Base-by-base conservation (phyloP, 1,140 invertebrate genomes). In the Holotrichia oblita region DNA sequence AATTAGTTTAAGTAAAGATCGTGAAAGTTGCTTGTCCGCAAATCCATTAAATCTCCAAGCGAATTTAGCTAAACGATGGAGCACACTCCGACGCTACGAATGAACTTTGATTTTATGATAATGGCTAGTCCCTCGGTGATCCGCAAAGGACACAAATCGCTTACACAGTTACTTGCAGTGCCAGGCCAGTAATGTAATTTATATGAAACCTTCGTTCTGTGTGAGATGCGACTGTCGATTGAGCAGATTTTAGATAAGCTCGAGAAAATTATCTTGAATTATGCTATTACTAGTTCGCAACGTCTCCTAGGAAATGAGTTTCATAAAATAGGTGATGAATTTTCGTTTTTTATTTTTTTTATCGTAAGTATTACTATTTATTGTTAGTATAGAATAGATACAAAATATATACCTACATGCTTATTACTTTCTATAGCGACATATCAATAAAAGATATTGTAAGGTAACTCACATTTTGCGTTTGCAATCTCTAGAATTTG, bases 31-130 rank as follows among this genome's bases (percentile, higher is more conserved):
- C 20, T 64, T 64, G 61, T 27, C 61, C 61, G 72, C 72, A 73
- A 73, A 40, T 17, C 72, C 72, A 73, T 73, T 73, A 40, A 73
- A 42, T 73, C 72, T 40, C 34, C 72, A 14, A 64, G 61, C 64
- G 42, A 78, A 73, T 73, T 78, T 78, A 24, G 64, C 22, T 78
- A 78, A 78, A 78, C 69, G 69, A 44, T 73, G 40, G 22, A 41
- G 14, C 40, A 73, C 34, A 64, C 59, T 59, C 76, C 48, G 27
- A 59, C 40, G 6, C 22, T 40, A 73, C 64, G 42, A 78, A 59
- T 20, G 61, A 73, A 75, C 69, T 42, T 77, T 77, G 80, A 81
- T 79, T 81, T 81, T 81, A 81, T 81, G 80, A 77, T 81, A 81
- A 81, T 81, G 80, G 80, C 77, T 48, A 42, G 80, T 81, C 80